Evolutionary conservation across 2,113 vertebrate species (phyloP).

Genomic region (Tachysurus vachellii): DNA sequence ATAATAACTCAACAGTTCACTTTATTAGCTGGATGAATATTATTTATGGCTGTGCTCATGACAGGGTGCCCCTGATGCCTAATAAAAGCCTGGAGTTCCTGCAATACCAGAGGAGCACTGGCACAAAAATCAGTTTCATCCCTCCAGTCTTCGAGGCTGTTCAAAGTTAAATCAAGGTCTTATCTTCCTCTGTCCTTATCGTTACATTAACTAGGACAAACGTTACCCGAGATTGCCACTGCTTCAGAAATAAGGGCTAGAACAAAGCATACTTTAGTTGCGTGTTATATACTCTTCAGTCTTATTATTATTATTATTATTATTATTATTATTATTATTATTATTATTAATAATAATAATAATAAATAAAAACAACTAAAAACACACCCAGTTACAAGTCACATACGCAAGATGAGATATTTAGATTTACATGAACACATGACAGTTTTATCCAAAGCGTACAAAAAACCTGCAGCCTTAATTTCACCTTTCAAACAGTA

Average conservation of each 20-base stretch:
- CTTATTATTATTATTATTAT: too few species aligned
- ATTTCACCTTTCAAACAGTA: background rate
- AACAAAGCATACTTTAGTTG: background rate
- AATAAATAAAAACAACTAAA: background rate
- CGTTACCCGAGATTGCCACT: background rate
- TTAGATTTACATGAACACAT: background rate
- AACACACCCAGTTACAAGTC: background rate
- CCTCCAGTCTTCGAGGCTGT: background rate
- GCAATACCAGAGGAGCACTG: background rate
- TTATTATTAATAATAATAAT: too few species aligned
- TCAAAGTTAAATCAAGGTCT: conserved; percentile 12
- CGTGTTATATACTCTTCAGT: background rate
- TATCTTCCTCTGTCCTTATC: background rate
- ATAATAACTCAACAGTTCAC: background rate
- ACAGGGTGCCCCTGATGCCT: background rate
- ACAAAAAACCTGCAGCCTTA: background rate
- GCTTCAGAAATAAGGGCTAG: background rate
- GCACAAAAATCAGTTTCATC: conserved; percentile 4
- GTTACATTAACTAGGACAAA: background rate
- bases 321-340: too few species aligned
- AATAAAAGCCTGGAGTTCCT: conserved; percentile 16
- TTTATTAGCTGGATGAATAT: conserved; percentile 13
- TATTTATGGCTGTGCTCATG: conserved; percentile 7
- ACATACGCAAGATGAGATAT: background rate
- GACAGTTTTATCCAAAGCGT: conserved; percentile 6